Percentiles rank a stretch among this genome's conserved stretches.
These are phyloP conservation scores for Ammodytes marinus DNA, from an alignment of 2,113 vertebrate genomes.

Conservation along the genomic window DNA sequence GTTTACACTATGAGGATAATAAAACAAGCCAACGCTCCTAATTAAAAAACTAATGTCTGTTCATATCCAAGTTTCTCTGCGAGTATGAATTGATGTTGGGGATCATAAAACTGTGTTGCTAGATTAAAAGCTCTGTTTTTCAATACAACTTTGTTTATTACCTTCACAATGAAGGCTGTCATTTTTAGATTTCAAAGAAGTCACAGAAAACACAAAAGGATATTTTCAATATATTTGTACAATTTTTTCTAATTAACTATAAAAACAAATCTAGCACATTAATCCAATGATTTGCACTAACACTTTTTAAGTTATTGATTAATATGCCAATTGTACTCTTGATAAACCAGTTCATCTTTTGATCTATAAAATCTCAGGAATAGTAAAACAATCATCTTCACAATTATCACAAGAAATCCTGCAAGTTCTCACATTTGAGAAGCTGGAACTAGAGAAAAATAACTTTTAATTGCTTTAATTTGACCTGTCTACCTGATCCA, in stretches of 20 bases:
- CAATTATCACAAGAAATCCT: neutral
- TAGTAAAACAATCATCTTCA: neutral
- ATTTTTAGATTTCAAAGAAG: neutral
- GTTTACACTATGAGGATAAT: conserved; percentile 19
- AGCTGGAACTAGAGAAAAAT: neutral
- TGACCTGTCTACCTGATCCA: neutral
- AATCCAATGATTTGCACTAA: neutral
- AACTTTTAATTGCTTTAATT: neutral
- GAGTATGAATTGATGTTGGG: neutral
- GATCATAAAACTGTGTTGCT: neutral
- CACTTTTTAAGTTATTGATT: neutral
- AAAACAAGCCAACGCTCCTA: conserved; percentile 21
- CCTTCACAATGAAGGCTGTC: neutral
- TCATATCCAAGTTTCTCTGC: neutral
- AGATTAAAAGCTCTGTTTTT: neutral
- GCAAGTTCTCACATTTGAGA: neutral
- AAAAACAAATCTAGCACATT: neutral
- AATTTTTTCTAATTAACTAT: neutral
- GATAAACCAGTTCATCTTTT: neutral
- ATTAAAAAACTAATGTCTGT: neutral
- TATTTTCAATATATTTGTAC: neutral
- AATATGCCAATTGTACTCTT: neutral
- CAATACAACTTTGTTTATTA: conserved; percentile 21
- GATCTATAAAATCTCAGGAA: neutral
- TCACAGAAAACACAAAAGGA: no score